Evolutionary conservation across 2,113 vertebrate genomes (phyloP), one percentile per base, ranked within the genome.

Genomic region (Eptesicus fuscus): DNA sequence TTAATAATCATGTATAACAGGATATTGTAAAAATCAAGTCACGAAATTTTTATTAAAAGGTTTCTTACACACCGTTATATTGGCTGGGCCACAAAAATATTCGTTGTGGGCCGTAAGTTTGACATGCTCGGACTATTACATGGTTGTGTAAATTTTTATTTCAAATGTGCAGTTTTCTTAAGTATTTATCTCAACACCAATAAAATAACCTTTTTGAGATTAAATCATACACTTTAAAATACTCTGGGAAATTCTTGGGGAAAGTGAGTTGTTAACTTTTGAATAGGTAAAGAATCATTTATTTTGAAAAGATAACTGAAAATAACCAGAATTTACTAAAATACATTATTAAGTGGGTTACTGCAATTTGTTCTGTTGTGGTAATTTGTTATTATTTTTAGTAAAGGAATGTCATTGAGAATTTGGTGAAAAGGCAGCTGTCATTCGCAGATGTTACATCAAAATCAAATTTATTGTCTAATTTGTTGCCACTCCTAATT

Each of bases 401-500:
- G 97, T 97, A 96, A 97, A 97, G 97, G 97, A 98, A 98, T 98
- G 95, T 78, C 40, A 35, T 17, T 84, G 67, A 89, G 74, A 97
- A 96, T 80, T 71, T 83, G 88, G 83, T 97, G 83, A 94, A 96
- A 96, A 97, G 94, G 95, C 97, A 98, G 94, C 96, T 98, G 97
- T 97, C 97, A 97, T 96, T 98, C 98, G 97, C 97, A 98, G 96
- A 98, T 98, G 96, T 98, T 98, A 96, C 83, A 97, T 97, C 97
- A 98, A 98, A 98, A 88, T 96, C 91, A 97, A 98, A 97, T 98
- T 98, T 98, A 92, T 98, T 97, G 90, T 96, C 94, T 97, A 97
- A 97, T 98, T 98, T 96, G 96, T 97, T 98, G 95, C 92, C 96
- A 97, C 95, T 98, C 97, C 97, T 98, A 98, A 98, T 98, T 98